These are phyloP conservation scores for Synchiropus splendidus DNA, from an alignment of 2,113 vertebrate species.

Conservation along the genomic window DNA sequence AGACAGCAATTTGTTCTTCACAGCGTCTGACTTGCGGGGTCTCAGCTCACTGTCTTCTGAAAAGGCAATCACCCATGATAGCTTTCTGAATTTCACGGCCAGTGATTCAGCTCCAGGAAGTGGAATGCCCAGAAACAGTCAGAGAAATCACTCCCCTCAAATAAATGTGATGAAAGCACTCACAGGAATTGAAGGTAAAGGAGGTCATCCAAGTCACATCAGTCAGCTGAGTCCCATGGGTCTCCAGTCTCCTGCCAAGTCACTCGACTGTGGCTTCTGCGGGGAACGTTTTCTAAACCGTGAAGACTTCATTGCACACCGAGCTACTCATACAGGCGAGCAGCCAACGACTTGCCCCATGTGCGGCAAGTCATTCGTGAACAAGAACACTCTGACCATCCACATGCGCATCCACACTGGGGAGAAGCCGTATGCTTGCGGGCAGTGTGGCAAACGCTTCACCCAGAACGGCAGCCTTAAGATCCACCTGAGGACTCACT, in stretches of 20 bases:
- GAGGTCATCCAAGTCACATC: constrained; percentile 23
- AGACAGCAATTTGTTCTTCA: constrained; percentile 31
- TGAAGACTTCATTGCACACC: constrained; percentile 44
- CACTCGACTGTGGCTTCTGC: constrained; percentile 48
- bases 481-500: constrained; percentile 73
- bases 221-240: constrained; percentile 20
- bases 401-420: constrained; percentile 77
- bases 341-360: constrained; percentile 45
- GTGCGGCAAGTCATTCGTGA: constrained; percentile 72
- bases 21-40: constrained; percentile 35
- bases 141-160: constrained; percentile 21
- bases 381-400: constrained; percentile 69
- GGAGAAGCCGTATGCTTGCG: constrained; percentile 73
- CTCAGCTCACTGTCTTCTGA: constrained; percentile 48
- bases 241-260: constrained; percentile 27
- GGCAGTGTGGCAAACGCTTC: constrained; percentile 74
- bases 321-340: constrained; percentile 48
- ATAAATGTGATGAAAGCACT: constrained; percentile 11
- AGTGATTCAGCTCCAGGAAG: constrained; percentile 9
- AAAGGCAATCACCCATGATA: constrained; percentile 17
- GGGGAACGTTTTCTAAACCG: constrained; percentile 38
- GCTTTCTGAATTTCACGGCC: constrained; percentile 19
- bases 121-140: constrained; percentile 18
- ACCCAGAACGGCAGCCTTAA: constrained; percentile 74
- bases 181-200: constrained; percentile 10